These are phyloP conservation scores for Actinernus sp. DNA, from an alignment of 92 coral and sea anemone species.

Conservation along the genomic window DNA sequence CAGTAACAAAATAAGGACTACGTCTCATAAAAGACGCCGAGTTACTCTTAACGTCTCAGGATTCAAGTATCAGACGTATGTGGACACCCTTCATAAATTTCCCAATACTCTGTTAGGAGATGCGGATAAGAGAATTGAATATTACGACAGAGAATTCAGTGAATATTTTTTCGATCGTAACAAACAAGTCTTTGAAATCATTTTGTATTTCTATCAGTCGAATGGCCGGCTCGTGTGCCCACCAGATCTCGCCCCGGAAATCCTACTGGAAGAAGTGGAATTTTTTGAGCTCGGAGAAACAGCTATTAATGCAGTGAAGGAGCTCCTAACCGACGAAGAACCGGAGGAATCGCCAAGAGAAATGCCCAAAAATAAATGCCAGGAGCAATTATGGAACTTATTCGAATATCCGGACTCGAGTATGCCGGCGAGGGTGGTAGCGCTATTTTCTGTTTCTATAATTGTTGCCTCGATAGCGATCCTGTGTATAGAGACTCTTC, in stretches of 20 bases:
- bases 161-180: conserved; percentile 97
- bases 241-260: conserved; percentile 94
- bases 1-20: conserved; percentile 22
- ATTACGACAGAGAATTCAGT: conserved; percentile 79
- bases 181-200: conserved; percentile 91
- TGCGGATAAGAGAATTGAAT: conserved; percentile 73
- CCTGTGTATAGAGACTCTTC: conserved; percentile 91
- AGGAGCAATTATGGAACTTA: conserved; percentile 81
- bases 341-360: conserved; percentile 53
- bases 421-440: conserved; percentile 79
- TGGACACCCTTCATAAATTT: conserved; percentile 81
- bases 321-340: conserved; percentile 80
- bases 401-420: conserved; percentile 97
- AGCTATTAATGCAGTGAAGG: conserved; percentile 89
- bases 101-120: conserved; percentile 91
- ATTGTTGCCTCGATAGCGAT: conserved; percentile 91
- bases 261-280: conserved; percentile 91
- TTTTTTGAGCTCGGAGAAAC: conserved; percentile 97
- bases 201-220: conserved; percentile 93
- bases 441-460: conserved; percentile 87
- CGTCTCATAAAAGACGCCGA: conserved; percentile 28
- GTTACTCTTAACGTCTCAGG: conserved; percentile 92
- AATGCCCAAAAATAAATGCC: conserved; percentile 68
- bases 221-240: conserved; percentile 96
- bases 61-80: conserved; percentile 84